Percentiles rank a stretch among this genome's conserved stretches.
phyloP scores from a whole-genome alignment of 2,113 vertebrate genomes.

The Anthoscopus minutus region DNA sequence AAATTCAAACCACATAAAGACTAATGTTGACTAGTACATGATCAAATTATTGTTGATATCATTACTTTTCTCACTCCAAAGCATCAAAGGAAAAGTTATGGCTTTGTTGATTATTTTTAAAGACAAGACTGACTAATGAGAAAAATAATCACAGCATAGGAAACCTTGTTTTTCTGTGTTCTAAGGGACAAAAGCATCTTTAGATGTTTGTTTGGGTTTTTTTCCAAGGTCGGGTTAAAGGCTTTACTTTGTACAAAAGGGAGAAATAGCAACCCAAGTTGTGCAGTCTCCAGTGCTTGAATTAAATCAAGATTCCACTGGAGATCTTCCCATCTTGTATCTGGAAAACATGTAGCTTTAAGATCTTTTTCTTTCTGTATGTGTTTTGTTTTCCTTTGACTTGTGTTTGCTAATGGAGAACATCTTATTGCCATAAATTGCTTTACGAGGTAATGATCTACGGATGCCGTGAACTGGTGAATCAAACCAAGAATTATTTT shows the following conservation, averaged over 20 bases:
- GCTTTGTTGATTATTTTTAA: constrained; percentile 13
- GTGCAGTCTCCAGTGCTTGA: constrained; percentile 11
- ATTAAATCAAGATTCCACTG: constrained; percentile 46
- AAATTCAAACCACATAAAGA: constrained; percentile 15
- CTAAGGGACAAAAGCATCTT: not conserved
- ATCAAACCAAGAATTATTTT: not conserved
- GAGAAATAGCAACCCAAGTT: not conserved
- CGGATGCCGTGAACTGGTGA: constrained; percentile 6
- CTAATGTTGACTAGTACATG: not conserved
- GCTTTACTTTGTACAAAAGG: not conserved
- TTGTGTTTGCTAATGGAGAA: constrained; percentile 5
- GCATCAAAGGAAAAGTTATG: not conserved
- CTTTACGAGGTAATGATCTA: not conserved
- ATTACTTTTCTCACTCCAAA: not conserved
- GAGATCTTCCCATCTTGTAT: constrained; percentile 37
- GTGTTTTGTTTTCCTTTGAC: constrained; percentile 4
- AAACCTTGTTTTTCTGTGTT: not conserved
- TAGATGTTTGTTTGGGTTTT: not conserved
- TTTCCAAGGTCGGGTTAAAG: not conserved
- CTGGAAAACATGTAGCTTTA: constrained; percentile 32
- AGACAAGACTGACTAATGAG: not conserved
- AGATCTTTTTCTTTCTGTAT: not conserved
- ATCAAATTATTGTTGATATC: constrained; percentile 4
- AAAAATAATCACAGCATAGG: not conserved
- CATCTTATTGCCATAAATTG: not conserved